A percentile compares a stretch with the other conserved stretches of the same genome.
Conservation (phyloP, 2,113 vertebrate species). For the Bambusicola thoracicus region DNA sequence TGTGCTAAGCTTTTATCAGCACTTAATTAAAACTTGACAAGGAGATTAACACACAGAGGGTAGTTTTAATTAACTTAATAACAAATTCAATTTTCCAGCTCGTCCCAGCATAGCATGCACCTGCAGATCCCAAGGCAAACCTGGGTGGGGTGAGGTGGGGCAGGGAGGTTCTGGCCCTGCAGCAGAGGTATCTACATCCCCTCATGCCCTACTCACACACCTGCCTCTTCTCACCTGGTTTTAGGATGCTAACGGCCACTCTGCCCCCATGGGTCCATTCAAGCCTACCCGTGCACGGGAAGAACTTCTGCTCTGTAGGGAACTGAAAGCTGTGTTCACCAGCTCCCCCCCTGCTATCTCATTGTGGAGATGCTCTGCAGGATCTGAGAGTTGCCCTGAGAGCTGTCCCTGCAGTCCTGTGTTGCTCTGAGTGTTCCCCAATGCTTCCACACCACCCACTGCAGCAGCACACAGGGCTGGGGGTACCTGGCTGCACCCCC, state of each 20-base stretch:
- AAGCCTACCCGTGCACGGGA: background rate
- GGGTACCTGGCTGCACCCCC: background rate
- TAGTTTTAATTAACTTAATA: slow-evolving; percentile 81
- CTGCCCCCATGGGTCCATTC: background rate
- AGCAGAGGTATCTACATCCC: background rate
- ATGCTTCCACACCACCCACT: background rate
- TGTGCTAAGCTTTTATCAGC: slow-evolving; percentile 66
- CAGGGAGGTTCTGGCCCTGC: background rate
- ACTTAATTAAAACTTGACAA: slow-evolving; percentile 82
- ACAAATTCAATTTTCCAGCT: slow-evolving; percentile 62
- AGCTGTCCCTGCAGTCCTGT: too few species aligned
- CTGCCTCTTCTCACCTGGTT: fast-evolving
- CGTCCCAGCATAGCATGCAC: slow-evolving; percentile 53
- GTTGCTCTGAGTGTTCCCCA: background rate
- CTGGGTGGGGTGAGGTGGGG: background rate
- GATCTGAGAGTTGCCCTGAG: background rate
- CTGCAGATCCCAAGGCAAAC: slow-evolving; percentile 52
- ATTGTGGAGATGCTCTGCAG: background rate
- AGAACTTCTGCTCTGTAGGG: background rate
- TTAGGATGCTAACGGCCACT: background rate
- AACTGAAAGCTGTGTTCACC: background rate
- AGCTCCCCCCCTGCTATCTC: too few species aligned
- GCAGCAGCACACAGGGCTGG: background rate
- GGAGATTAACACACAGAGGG: slow-evolving; percentile 79
- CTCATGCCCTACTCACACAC: too few species aligned